Base-by-base conservation (phyloP, 2,797 vertebrate genomes). In the Coilia nasus region DNA sequence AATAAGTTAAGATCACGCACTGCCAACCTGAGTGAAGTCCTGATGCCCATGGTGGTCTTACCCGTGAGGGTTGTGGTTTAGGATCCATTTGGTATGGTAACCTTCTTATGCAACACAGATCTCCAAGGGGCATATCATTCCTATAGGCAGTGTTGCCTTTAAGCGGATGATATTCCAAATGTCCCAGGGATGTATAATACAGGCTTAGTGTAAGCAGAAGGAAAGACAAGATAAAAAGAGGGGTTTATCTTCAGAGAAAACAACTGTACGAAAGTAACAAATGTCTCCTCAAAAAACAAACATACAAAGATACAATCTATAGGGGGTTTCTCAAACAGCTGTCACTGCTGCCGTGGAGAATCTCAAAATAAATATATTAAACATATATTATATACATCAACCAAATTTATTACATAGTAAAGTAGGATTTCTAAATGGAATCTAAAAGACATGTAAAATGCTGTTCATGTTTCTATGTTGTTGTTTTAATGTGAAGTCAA, bases 141-240 rank as follows among this genome's bases (percentile, higher is more conserved):
- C 31, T 78, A 19, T 78, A 78, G 71, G 31, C 71, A 21, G 6
- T 44, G 35, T 35, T 75, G 31, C 35, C 71, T 78, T 78, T 78
- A 78, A 78, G 71, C 71, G 31, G 71, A 44, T 78, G 71, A 78
- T 78, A 35, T 44, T 78, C 35, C 71, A 78, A 19, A 78, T 78
- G 31, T 78, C 71, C 35, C 35, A 44, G 71, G 71, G 71, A 78
- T 78, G 71, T 41, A 44, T n/a, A 41, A 78, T 44, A 78, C 35
- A 44, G 71, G 71, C 35, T 78, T 78, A 78, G 71, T 78, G 17
- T 78, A 78, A 78, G 71, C 71, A 44, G 17, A 31, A 78, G 31
- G 71, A 78, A 44, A 6, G 71, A 41, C 71, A 78, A 78, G 35
- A 78, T 78, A 9, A 78, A 44, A 35, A 78, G 71, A 21, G 28